These are phyloP conservation scores for Ornithorhynchus anatinus DNA, from an alignment of 2,113 vertebrate species.

Conservation along the genomic window DNA sequence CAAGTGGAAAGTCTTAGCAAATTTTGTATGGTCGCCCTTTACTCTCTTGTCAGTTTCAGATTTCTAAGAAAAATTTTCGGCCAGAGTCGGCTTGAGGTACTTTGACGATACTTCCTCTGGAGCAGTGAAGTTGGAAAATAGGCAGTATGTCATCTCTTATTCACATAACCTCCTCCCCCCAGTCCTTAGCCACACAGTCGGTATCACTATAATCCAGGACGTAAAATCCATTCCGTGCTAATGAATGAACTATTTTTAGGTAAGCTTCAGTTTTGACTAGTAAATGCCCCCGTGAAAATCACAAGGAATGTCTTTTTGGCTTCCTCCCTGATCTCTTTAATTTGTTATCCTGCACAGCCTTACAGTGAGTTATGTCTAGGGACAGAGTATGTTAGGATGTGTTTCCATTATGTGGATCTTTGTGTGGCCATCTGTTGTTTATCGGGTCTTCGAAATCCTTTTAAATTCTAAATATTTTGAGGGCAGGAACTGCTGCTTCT, in stretches of 20 bases:
- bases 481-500: neutral
- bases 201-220: neutral
- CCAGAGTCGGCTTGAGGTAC: constrained; percentile 1
- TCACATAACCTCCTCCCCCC: neutral
- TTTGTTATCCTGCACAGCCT: no score
- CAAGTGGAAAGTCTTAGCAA: neutral
- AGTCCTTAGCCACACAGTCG: neutral
- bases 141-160: neutral
- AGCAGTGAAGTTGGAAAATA: neutral
- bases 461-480: neutral
- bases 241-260: neutral
- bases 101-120: neutral
- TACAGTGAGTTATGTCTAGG: no score
- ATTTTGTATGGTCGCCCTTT: constrained; percentile 10
- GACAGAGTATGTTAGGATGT: no score
- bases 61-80: neutral
- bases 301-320: no score
- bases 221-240: neutral
- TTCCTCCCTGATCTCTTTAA: no score
- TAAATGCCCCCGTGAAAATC: no score
- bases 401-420: neutral
- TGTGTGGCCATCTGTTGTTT: neutral
- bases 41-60: neutral
- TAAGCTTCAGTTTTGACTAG: neutral
- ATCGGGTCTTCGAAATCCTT: neutral